Conservation (phyloP, 2,797 vertebrate species). For the Spheniscus humboldti region DNA sequence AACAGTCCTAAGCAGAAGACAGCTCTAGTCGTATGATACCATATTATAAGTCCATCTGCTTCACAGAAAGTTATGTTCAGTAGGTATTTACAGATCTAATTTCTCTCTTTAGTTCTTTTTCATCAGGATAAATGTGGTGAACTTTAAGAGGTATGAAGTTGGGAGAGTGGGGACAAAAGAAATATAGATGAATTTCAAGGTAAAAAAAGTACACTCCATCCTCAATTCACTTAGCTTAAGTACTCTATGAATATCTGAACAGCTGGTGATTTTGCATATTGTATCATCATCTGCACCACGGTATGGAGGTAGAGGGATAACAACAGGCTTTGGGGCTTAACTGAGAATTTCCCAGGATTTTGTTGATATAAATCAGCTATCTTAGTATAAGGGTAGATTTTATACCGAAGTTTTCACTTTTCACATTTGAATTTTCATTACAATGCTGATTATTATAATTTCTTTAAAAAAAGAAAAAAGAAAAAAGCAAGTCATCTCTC, state of each 20-base stretch:
- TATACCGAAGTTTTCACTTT: not conserved
- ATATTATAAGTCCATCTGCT: not conserved
- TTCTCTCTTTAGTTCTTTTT: slow-evolving; percentile 18
- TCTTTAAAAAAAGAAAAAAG: not conserved
- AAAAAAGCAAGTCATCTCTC: not conserved
- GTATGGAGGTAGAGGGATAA: not conserved
- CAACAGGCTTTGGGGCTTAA: slow-evolving; percentile 23
- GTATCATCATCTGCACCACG: not conserved
- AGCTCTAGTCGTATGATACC: not conserved
- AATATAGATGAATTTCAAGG: slow-evolving; percentile 17
- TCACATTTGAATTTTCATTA: not conserved
- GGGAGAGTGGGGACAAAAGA: not conserved
- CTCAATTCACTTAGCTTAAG: slow-evolving; percentile 22
- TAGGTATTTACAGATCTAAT: not conserved
- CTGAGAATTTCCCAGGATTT: not conserved
- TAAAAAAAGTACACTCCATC: slow-evolving; percentile 12
- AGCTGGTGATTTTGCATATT: slow-evolving; percentile 55
- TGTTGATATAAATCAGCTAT: not conserved
- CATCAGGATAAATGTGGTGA: slow-evolving; percentile 10
- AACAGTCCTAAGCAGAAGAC: not conserved
- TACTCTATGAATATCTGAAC: slow-evolving; percentile 34
- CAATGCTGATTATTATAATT: not conserved
- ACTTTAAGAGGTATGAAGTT: slow-evolving; percentile 12
- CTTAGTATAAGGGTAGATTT: not conserved
- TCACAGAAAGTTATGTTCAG: slow-evolving; percentile 11